Base-by-base conservation (phyloP, 2,797 vertebrate species). In the Sylvilagus floridanus region DNA sequence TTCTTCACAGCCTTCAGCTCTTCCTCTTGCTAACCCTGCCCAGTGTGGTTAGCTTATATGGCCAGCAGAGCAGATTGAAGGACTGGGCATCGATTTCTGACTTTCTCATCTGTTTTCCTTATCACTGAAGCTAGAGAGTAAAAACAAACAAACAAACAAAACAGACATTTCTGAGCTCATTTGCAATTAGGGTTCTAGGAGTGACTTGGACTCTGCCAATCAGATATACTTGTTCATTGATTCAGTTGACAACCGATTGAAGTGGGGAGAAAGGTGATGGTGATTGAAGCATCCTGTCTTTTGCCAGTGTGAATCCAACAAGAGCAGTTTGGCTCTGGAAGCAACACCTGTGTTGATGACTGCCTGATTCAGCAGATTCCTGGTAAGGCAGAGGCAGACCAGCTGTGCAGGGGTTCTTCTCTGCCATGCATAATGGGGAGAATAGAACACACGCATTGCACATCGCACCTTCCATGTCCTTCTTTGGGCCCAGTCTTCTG, bases 301-400 rank as follows among this genome's bases (percentile, higher is more conserved):
- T 77, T 60, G 69, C 65, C 42, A 50, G 0, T 52, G 81, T 83
- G 28, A 71, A 50, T 65, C 47, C 69, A 71, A 71, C 57, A 85
- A 75, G 30, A 63, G 13, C 5, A 63, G 1, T 35, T 63, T 85
- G 75, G 24, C 50, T 82, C 21, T 63, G 83, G 50, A 94, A 83
- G 50, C 32, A 63, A n/a, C 28, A 42, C 21, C 30, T 13, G 7
- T 37, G 24, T 14, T 16, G 65, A 92, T 3, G 3, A 35, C 14
- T 26, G 83, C 72, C 47, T 78, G n/a, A 83, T 32, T 84, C 69
- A 60, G n/a, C 37, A 83, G 65, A 32, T 89, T 78, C 87, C 52
- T 65, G 9, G 54, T 68, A 22, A 69, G 32, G 21, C 52, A 47
- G 22, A 87, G 50, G 62, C 68, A 24, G 75, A 71, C 17, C 5